These are phyloP conservation scores for Lamellibrachia satsuma DNA, from an alignment of 2,888 invertebrate species.

Conservation along the genomic window DNA sequence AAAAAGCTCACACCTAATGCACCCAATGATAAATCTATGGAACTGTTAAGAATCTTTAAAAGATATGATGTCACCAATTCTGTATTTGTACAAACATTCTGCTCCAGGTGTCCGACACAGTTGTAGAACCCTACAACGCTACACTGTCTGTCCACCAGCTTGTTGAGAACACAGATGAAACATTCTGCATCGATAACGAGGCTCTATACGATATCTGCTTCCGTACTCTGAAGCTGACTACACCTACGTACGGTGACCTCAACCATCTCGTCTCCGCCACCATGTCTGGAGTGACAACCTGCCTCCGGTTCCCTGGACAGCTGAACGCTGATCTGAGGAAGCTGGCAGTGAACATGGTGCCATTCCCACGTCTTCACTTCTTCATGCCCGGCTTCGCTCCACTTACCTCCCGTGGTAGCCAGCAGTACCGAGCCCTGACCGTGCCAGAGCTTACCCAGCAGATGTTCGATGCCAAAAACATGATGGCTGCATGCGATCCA, in stretches of 20 bases:
- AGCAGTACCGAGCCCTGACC: constrained; percentile 80
- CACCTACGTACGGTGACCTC: constrained; percentile 60
- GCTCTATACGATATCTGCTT: constrained; percentile 71
- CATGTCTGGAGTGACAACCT: constrained; percentile 69
- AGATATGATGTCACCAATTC: too few relatives aligned
- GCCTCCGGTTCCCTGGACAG: constrained; percentile 72
- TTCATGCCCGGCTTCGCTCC: constrained; percentile 91
- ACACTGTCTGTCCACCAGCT: constrained; percentile 75
- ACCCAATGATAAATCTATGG: too few relatives aligned
- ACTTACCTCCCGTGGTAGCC: constrained; percentile 85
- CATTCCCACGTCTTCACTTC: constrained; percentile 89
- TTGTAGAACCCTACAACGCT: constrained; percentile 75
- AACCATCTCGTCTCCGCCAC: constrained; percentile 66
- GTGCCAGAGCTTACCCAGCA: constrained; percentile 88
- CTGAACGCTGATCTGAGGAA: constrained; percentile 85
- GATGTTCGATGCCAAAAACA: constrained; percentile 94
- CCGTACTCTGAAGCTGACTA: constrained; percentile 68
- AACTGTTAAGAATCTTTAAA: too few relatives aligned
- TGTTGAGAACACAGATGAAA: constrained; percentile 70
- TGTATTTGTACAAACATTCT: too few relatives aligned
- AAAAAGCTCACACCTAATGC: too few relatives aligned
- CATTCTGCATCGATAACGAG: constrained; percentile 51
- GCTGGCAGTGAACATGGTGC: constrained; percentile 85
- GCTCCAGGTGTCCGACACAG: constrained; percentile 75
- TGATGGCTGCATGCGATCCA: constrained; percentile 96